Conservation (phyloP, 2,888 invertebrate genomes). For the Stenoptilia bipunctidactyla region DNA sequence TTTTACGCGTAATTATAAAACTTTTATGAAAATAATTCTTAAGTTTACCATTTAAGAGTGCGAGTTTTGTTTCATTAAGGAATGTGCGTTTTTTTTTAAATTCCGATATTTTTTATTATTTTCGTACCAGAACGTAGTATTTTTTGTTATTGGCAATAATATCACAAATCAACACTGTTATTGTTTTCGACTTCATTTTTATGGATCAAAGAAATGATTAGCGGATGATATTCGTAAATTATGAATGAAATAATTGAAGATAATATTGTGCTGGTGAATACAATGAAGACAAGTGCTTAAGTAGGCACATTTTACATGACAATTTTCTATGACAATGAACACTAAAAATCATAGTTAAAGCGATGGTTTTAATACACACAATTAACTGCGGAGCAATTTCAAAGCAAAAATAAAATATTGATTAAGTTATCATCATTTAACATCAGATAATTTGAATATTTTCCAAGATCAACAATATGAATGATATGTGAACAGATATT, state of each 20-base stretch:
- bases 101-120: conserved; percentile 23
- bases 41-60: conserved; percentile 39
- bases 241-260: not conserved
- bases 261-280: too few species aligned
- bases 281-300: too few species aligned
- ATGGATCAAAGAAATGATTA: not conserved
- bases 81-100: conserved; percentile 31
- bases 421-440: conserved; percentile 5
- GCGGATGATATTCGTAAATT: not conserved
- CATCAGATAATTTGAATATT: not conserved
- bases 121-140: not conserved
- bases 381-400: too few species aligned
- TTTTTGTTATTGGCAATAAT: conserved; percentile 45
- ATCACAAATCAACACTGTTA: conserved; percentile 57
- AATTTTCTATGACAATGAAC: too few species aligned
- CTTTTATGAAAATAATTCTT: conserved; percentile 55
- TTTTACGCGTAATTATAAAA: conserved; percentile 12
- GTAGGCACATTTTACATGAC: not conserved
- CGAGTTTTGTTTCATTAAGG: conserved; percentile 30
- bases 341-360: too few species aligned
- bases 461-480: conserved; percentile 56
- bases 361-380: too few species aligned
- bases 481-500: conserved; percentile 60
- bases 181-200: not conserved
- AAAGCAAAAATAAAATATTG: too few species aligned